These are phyloP conservation scores for Zaprionus bogoriensis DNA, from an alignment of 2,888 invertebrate genomes.

Conservation along the genomic window DNA sequence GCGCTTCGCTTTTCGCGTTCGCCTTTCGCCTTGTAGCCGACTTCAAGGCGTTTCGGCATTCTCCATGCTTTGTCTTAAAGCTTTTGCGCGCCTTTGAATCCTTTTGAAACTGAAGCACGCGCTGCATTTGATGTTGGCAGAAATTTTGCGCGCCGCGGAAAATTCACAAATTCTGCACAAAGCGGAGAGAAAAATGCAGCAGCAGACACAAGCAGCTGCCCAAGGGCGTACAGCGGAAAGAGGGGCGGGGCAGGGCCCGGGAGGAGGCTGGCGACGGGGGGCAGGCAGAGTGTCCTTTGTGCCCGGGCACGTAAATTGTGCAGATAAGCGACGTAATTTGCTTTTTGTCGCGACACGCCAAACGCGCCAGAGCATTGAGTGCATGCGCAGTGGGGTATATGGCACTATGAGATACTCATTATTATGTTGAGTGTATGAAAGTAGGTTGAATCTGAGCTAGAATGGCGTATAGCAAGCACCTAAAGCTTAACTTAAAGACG, in stretches of 20 bases:
- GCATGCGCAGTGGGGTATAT: background rate
- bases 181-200: slow-evolving; percentile 55
- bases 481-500: too few relatives aligned
- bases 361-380: slow-evolving; percentile 24
- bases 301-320: slow-evolving; percentile 53
- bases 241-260: slow-evolving; percentile 1
- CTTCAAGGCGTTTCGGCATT: slow-evolving; percentile 51
- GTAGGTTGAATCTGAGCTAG: too few relatives aligned
- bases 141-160: slow-evolving; percentile 59
- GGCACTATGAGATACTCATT: background rate
- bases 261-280: background rate
- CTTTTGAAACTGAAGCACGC: slow-evolving; percentile 57
- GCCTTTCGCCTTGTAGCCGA: too few relatives aligned
- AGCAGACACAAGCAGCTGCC: slow-evolving; percentile 2
- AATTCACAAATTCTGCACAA: slow-evolving; percentile 64
- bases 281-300: slow-evolving; percentile 37
- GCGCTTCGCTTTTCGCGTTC: too few relatives aligned
- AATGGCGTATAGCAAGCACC: too few relatives aligned
- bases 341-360: slow-evolving; percentile 48
- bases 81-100: slow-evolving; percentile 55
- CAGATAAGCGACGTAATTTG: slow-evolving; percentile 61
- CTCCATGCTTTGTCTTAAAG: slow-evolving; percentile 59
- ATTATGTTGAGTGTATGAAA: too few relatives aligned
- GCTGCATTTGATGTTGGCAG: slow-evolving; percentile 68
- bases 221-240: background rate